These are phyloP conservation scores for Gandaritis pyraliata DNA, from an alignment of 2,888 invertebrate species.

Conservation along the genomic window DNA sequence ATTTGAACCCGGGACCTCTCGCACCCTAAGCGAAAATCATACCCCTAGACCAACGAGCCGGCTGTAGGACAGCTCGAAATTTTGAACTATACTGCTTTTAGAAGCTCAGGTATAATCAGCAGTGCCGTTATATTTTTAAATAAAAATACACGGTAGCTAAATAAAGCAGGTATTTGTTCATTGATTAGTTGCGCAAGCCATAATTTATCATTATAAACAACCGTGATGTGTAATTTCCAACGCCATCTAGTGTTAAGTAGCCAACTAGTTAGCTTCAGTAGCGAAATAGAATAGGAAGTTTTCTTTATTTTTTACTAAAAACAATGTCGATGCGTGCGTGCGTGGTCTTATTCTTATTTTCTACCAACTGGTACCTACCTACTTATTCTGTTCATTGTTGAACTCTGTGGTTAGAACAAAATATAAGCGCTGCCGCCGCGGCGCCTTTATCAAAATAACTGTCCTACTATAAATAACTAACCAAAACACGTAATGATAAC, in stretches of 20 bases:
- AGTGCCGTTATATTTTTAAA: too few relatives aligned
- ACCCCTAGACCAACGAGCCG: conserved; percentile 85
- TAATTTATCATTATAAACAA: too few relatives aligned
- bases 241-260: conserved; percentile 58
- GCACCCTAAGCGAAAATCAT: conserved; percentile 85
- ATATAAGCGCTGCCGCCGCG: conserved; percentile 10
- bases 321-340: too few relatives aligned
- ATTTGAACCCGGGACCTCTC: conserved; percentile 85
- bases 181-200: too few relatives aligned
- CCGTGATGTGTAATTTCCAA: not conserved
- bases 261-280: not conserved
- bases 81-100: conserved; percentile 2
- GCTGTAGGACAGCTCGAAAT: not conserved
- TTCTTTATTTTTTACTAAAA: too few relatives aligned
- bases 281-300: too few relatives aligned
- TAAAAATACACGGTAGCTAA: too few relatives aligned
- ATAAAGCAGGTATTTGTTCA: too few relatives aligned
- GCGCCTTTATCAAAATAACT: not conserved
- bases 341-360: too few relatives aligned
- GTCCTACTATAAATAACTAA: conserved; percentile 1
- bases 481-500: conserved; percentile 6
- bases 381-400: too few relatives aligned
- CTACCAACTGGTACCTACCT: too few relatives aligned
- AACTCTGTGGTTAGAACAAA: not conserved
- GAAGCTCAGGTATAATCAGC: too few relatives aligned